phyloP scores from a whole-genome alignment of 1,140 invertebrate species.

The Tetragonula clypearis region DNA sequence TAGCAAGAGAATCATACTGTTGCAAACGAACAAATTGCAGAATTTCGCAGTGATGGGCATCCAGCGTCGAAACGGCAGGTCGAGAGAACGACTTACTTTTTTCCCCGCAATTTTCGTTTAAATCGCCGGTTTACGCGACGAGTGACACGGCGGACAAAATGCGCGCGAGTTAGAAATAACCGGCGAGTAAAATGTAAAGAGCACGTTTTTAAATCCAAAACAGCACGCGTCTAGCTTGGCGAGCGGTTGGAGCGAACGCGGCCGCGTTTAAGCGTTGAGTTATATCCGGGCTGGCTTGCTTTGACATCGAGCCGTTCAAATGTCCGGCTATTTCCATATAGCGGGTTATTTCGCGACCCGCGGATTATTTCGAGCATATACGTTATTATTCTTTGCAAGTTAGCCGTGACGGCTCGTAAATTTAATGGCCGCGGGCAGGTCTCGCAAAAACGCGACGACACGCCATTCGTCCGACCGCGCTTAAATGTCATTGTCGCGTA shows the following conservation, averaged over 20 bases:
- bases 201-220: slow-evolving; percentile 24
- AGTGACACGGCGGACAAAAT: background rate
- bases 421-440: slow-evolving; percentile 30
- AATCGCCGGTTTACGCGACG: background rate
- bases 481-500: slow-evolving; percentile 28
- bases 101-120: background rate
- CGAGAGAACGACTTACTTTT: background rate
- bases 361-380: slow-evolving; percentile 48
- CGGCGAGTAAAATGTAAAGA: slow-evolving; percentile 25
- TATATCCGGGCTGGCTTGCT: slow-evolving; percentile 30
- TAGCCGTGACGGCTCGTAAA: slow-evolving; percentile 50
- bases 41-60: background rate
- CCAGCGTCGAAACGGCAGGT: background rate
- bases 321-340: slow-evolving; percentile 50
- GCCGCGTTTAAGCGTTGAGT: slow-evolving; percentile 34
- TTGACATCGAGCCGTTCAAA: slow-evolving; percentile 50
- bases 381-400: slow-evolving; percentile 51
- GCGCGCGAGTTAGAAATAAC: slow-evolving; percentile 12
- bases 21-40: background rate
- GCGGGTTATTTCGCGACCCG: slow-evolving; percentile 21
- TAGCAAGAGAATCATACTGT: background rate
- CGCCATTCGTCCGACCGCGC: background rate
- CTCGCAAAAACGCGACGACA: slow-evolving; percentile 33
- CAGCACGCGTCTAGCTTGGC: background rate
- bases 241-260: background rate